Evolutionary conservation across 1,140 invertebrate genomes (phyloP), one percentile per base, ranked within the genome.

Genomic region (Trypoxylus dichotomus): DNA sequence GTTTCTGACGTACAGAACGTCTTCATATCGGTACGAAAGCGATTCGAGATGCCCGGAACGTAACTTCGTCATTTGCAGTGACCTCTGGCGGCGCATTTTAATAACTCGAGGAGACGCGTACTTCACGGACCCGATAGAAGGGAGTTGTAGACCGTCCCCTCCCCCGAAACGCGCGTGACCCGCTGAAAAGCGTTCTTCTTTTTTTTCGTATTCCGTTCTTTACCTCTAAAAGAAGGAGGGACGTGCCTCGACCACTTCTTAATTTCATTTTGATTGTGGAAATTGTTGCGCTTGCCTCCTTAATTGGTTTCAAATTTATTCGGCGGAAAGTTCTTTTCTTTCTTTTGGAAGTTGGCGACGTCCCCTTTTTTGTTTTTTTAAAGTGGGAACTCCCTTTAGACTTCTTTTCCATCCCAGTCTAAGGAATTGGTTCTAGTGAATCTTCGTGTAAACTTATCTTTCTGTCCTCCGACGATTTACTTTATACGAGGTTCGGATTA

Each of bases 71-170:
- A 68, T 68, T 68, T 68, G 13, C 60, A 68, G 60, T 29, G 60
- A 68, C 60, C 60, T 68, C 60, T 68, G 60, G 24, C 60, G 60
- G 60, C 60, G 60, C 60, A 68, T 68, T 68, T 27, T 68, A 68
- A 68, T 68, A 68, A 68, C 60, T 10, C 21, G 60, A 25, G 21
- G 60, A 13, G 27, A 25, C 60, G 60, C 60, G 8, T 10, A 11
- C 24, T 13, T 29, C 19, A 27, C 60, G 25, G 60, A 3, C 43
- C 13, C 60, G 47, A 3, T 5, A 63, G 10, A 63, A 63, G 60
- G 13, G 27, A 21, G 24, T 8, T 5, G 60, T 15, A 68, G 2
- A 15, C 0, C 60, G 24, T 29, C 24, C 0, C 60, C 11, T 29
- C 21, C 8, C 21, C 1, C 0, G 24, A 1, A 15, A 68, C 60